Base-by-base conservation (phyloP, 2,888 invertebrate genomes). In the Elysia crispata region DNA sequence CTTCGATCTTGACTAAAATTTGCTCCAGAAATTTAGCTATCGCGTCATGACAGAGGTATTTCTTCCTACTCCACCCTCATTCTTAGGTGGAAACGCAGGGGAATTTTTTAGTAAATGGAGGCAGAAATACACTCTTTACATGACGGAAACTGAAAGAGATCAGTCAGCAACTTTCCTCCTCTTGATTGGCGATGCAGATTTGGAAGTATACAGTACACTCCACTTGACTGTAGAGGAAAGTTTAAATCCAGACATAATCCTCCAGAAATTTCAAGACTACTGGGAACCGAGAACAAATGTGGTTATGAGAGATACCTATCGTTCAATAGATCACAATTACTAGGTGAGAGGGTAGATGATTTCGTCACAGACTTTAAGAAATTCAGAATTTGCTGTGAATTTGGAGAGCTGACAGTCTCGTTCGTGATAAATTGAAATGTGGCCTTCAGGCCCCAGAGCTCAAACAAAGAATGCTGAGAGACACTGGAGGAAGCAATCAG, bases 321-420 rank as follows among this genome's bases (percentile, higher is more conserved):
- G 5, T 66, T 66, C 25, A 15, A 1, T 3, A 66, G 66, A 28
- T 8, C 1, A 3, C 66, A 66, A 30, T 3, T 15, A 28, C 5
- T 3, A 5, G 66, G 66, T 5, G 66, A 66, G 15, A 1, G 1
- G 30, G 30, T 66, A 6, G 66, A 66, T 28, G 1, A 28, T 30
- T 66, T 66, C 25, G 25, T 66, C 66, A 30, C 66, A 23, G 66
- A 66, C 25, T 18, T 66, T 18, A 66, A 66, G 25, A 66, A 66
- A 18, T 18, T 66, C 25, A 66, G 66, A 5, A 25, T 23, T 3
- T 15, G 15, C 15, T 66, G 66, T 28, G 30, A 66, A 23, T 25
- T 66, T 23, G 66, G 66, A 8, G 66, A 66, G 5, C 66, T 66
- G 5, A 66, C 6, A 15, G 66, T 28, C 30, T 25, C 6, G 25